These are phyloP conservation scores for Silurus aristotelis DNA, from an alignment of 2,797 vertebrate genomes.

Conservation along the genomic window DNA sequence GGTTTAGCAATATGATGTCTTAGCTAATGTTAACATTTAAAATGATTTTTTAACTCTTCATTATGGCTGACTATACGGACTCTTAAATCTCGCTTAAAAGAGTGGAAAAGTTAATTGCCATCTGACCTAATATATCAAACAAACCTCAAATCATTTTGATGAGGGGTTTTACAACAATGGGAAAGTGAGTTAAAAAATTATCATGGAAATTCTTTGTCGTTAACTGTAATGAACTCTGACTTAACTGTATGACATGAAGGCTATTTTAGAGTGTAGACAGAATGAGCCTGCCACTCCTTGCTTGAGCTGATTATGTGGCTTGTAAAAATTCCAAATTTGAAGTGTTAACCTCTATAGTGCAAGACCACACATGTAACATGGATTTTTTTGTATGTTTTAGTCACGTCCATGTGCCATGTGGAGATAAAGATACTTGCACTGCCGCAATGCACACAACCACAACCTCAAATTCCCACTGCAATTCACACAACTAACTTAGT, in stretches of 20 bases:
- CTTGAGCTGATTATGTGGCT: conserved; percentile 43
- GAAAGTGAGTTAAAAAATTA: conserved; percentile 35
- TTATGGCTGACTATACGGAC: not conserved
- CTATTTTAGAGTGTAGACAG: conserved; percentile 36
- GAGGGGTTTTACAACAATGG: conserved; percentile 39
- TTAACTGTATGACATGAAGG: conserved; percentile 31
- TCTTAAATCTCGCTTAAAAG: conserved; percentile 34
- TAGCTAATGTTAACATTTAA: conserved; percentile 29
- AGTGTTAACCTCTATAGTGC: conserved; percentile 34
- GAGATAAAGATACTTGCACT: not conserved
- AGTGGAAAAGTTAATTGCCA: conserved; percentile 52
- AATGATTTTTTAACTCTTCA: conserved; percentile 2
- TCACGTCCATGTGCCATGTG: not conserved
- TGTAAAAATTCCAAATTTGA: conserved; percentile 49
- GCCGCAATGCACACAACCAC: not conserved
- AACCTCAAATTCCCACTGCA: not conserved
- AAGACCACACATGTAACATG: conserved; percentile 47
- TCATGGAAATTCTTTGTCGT: conserved; percentile 52
- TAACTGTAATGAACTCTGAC: conserved; percentile 49
- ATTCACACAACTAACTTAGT: not conserved
- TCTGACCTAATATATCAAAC: conserved; percentile 52
- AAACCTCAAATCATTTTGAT: conserved; percentile 55
- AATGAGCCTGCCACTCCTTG: conserved; percentile 27
- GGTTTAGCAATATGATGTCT: conserved; percentile 16
- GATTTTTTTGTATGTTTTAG: not conserved